phyloP scores from a whole-genome alignment of 1,140 invertebrate genomes.

The Zaprionus taronus region DNA sequence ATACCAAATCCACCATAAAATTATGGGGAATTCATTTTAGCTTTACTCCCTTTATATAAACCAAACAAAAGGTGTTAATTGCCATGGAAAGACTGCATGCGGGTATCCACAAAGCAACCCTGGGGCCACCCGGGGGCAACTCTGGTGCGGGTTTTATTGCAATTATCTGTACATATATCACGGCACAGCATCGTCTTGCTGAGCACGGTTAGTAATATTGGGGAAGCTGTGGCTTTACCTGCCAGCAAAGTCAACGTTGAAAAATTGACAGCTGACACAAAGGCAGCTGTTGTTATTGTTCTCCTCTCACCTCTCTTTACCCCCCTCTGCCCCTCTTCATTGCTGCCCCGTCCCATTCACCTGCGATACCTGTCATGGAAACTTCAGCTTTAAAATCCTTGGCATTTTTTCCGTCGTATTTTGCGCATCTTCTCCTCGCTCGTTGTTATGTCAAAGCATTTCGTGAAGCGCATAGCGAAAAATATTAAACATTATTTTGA shows the following conservation, averaged over 20 bases:
- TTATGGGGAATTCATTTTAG: neutral
- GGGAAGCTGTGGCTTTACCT: slow-evolving; percentile 6
- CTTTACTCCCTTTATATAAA: neutral
- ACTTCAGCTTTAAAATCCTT: slow-evolving; percentile 30
- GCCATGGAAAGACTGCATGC: no score
- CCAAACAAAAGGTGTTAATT: no score
- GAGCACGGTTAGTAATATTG: neutral
- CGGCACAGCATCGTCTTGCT: neutral
- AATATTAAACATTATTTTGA: slow-evolving; percentile 71
- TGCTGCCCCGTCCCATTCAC: neutral
- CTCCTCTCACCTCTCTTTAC: neutral
- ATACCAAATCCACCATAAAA: neutral
- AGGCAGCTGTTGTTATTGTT: slow-evolving; percentile 7
- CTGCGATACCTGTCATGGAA: slow-evolving; percentile 7
- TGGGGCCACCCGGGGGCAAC: neutral
- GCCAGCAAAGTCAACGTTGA: slow-evolving; percentile 4
- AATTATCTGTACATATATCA: neutral
- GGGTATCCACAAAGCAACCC: no score
- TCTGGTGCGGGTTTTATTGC: neutral
- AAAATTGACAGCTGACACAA: slow-evolving; percentile 9
- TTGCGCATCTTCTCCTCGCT: neutral
- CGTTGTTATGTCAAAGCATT: slow-evolving; percentile 36
- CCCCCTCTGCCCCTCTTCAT: neutral
- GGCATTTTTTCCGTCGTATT: slow-evolving; percentile 14
- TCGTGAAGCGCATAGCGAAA: slow-evolving; percentile 63